Conservation (phyloP, 2,797 vertebrate genomes). For the Propithecus deckenii region DNA sequence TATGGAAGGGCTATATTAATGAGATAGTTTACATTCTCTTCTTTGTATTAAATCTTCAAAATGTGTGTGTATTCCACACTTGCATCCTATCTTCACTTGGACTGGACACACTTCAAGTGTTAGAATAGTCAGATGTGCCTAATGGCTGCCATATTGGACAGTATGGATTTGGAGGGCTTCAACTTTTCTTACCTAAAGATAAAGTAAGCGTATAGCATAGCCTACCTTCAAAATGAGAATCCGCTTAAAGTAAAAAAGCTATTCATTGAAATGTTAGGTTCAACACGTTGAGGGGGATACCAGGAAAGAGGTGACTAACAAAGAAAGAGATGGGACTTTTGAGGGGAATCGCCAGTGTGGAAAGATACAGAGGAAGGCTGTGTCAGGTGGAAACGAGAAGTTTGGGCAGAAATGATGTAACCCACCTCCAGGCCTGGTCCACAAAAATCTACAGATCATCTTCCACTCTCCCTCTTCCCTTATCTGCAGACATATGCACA, state of each 20-base stretch:
- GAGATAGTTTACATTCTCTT: neutral
- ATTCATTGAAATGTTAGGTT: neutral
- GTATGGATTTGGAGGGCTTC: neutral
- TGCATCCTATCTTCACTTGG: neutral
- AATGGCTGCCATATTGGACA: neutral
- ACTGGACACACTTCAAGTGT: neutral
- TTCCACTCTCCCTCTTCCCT: neutral
- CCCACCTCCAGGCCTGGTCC: neutral
- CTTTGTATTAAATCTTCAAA: constrained; percentile 17
- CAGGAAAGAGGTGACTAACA: neutral
- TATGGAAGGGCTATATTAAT: neutral
- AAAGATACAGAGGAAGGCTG: neutral
- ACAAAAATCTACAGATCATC: neutral
- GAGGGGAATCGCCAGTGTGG: neutral
- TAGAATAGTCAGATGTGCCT: neutral
- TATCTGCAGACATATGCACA: neutral
- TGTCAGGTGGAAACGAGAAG: neutral
- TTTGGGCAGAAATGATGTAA: neutral
- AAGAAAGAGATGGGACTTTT: neutral
- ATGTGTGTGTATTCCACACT: neutral
- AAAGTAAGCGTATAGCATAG: neutral
- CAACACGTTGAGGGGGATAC: neutral
- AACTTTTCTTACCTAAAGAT: neutral
- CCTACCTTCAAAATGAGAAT: neutral
- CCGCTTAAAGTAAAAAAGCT: neutral